Evolutionary conservation across 2,113 vertebrate species (phyloP).

Genomic region (Ursus arctos): DNA sequence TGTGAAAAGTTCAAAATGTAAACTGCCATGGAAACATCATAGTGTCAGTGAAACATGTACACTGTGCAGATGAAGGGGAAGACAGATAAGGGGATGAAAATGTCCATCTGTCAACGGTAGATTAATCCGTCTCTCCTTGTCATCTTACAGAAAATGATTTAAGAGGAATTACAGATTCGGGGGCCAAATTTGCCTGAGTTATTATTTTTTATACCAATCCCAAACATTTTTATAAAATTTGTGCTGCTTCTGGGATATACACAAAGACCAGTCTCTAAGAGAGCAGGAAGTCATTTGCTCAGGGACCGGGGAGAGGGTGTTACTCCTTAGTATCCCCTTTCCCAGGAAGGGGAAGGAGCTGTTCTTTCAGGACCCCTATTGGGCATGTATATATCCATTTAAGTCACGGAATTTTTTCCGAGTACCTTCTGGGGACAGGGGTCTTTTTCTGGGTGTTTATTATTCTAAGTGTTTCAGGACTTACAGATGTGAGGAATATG

Average conservation of each 20-base stretch:
- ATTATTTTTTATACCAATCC: conserved; percentile 61
- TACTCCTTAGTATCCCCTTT: neutral
- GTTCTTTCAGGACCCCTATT: neutral
- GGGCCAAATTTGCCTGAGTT: neutral
- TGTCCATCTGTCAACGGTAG: conserved; percentile 31
- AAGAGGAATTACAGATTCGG: conserved; percentile 61
- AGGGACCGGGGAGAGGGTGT: neutral
- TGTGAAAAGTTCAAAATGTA: conserved; percentile 70
- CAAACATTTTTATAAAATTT: conserved; percentile 38
- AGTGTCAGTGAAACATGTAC: conserved; percentile 16
- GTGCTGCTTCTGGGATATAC: neutral
- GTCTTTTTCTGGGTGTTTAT: conserved; percentile 31
- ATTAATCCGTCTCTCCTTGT: conserved; percentile 69
- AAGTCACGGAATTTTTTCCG: neutral
- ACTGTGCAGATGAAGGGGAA: neutral
- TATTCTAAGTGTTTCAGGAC: conserved; percentile 22
- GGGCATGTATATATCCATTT: neutral
- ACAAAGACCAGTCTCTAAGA: neutral
- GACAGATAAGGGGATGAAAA: conserved; percentile 19
- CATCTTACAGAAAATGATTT: conserved; percentile 58
- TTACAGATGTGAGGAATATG: neutral
- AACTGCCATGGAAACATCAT: conserved; percentile 63
- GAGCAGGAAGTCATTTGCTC: neutral
- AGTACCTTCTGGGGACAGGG: neutral
- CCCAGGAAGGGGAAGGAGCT: neutral